Evolutionary conservation across 2,797 vertebrate species (phyloP).

Genomic region (Cephalopachus bancanus): DNA sequence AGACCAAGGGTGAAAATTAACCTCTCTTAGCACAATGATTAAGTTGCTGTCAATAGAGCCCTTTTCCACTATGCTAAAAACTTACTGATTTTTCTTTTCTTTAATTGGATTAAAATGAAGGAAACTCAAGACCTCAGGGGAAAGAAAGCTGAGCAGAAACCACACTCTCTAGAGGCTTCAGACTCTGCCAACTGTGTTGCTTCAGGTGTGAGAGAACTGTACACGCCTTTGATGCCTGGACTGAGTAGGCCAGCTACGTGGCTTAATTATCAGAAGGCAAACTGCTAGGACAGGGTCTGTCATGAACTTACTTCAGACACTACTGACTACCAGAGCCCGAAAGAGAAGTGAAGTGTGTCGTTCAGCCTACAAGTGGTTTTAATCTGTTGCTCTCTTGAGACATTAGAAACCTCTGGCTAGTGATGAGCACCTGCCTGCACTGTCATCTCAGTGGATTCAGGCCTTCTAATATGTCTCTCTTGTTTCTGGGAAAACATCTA

Average conservation of each 20-base stretch:
- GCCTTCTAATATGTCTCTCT: slow-evolving; percentile 75
- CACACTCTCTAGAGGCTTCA: background rate
- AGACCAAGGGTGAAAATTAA: slow-evolving; percentile 74
- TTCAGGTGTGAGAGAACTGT: background rate
- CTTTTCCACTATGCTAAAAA: slow-evolving; percentile 38
- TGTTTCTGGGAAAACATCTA: slow-evolving; percentile 62
- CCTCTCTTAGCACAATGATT: slow-evolving; percentile 70
- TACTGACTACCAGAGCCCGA: background rate
- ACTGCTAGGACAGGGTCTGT: background rate
- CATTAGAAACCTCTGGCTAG: background rate
- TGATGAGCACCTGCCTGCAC: background rate
- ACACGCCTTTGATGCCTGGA: background rate
- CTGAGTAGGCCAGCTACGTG: background rate
- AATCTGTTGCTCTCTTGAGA: background rate
- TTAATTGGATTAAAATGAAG: slow-evolving; percentile 84
- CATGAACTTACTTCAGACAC: background rate
- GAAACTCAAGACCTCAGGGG: slow-evolving; percentile 68
- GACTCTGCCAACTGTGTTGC: background rate
- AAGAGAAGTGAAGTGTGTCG: background rate
- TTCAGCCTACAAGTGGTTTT: background rate
- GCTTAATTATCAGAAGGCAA: background rate
- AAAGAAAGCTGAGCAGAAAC: slow-evolving; percentile 57
- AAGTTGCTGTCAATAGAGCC: slow-evolving; percentile 57
- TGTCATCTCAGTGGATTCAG: slow-evolving; percentile 53
- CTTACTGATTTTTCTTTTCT: slow-evolving; percentile 74